Base-by-base conservation (phyloP, 2,797 vertebrate genomes). In the Leptodactylus fallax region DNA sequence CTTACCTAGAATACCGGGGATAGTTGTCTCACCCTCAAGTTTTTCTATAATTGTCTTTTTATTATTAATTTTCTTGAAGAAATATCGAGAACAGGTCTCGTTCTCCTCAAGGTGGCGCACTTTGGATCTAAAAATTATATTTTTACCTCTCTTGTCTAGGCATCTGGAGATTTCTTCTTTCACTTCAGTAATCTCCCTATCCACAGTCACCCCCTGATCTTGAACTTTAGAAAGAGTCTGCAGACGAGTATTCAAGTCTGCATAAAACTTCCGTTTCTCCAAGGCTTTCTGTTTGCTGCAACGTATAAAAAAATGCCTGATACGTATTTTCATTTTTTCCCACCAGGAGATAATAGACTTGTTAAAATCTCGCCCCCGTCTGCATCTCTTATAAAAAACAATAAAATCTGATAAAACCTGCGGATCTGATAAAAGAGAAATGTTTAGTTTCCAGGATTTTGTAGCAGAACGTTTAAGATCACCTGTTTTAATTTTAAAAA, bases 321-420 rank as follows among this genome's bases (percentile, higher is more conserved):
- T n/a, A 14, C 27, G n/a, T 5, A 1, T 25, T 27, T 67, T 67
- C 61, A 67, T 67, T 6, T 7, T 7, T 1, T 27, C 25, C 25
- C 25, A 67, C 13, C 65, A 67, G 2, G 1, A 0, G 5, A n/a
- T 27, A 0, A 27, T 67, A 4, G 65, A 3, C 0, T 6, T 13
- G 6, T 13, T 5, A 8, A 3, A 1, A 2, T 14, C 13, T 67
- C 2, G 0, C 8, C 10, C 8, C 10, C 2, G 10, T 1, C 65
- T 67, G 3, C 12, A 27, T 1, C 6, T 13, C 9, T 25, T 67
- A 27, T 67, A 67, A 67, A 67, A 67, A 0, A 14, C 25, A 67
- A 12, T 67, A 27, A 67, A 67, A 67, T 63, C n/a, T 9, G 61
- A 3, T 63, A 63, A 63, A 23, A 63, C n/a, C 61, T 63, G 61